Evolutionary conservation across 1,140 invertebrate species (phyloP), one percentile per base, ranked within the genome.

Genomic region (Lucilia sericata): DNA sequence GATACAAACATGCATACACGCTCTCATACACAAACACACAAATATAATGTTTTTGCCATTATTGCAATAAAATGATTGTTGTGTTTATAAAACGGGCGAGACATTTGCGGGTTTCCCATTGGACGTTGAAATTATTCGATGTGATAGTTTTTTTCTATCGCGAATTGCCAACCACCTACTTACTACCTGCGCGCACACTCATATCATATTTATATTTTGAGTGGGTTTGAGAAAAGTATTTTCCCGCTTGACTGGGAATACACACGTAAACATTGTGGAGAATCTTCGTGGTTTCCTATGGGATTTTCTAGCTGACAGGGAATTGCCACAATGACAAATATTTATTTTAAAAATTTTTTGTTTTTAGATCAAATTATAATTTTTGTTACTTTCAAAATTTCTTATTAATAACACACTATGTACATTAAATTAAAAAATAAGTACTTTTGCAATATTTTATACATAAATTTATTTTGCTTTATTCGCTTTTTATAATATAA

Each of bases 21-120:
- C 17, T 55, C 51, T 14, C 13, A 7, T 14, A n/a, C 51, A 12
- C 5, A 17, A n/a, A 55, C 42, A 42, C 5, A 42, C 42, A 3
- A 3, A 36, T 51, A 13, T 10, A 17, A 7, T n/a, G 9, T 55
- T 13, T 55, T 70, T 60, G 55, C n/a, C 10, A 42, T 42, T 42
- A 42, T 42, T 42, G 42, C 42, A 42, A 42, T 42, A 42, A 42
- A 55, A 55, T 55, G 51, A 17, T 55, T 55, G n/a, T 21, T 70
- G 65, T 82, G 49, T 55, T 60, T 82, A 55, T 82, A 82, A 82
- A 82, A 36, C 81, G 51, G 81, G 81, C 81, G 81, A 82, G 49
- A 30, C 82, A 65, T 49, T 82, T 82, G 55, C 36, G 82, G 82
- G 82, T 82, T 82, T 82, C 82, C 82, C 82, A 82, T 82, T 82